Base-by-base conservation (phyloP, 2,113 vertebrate species). In the Xiphias gladius region DNA sequence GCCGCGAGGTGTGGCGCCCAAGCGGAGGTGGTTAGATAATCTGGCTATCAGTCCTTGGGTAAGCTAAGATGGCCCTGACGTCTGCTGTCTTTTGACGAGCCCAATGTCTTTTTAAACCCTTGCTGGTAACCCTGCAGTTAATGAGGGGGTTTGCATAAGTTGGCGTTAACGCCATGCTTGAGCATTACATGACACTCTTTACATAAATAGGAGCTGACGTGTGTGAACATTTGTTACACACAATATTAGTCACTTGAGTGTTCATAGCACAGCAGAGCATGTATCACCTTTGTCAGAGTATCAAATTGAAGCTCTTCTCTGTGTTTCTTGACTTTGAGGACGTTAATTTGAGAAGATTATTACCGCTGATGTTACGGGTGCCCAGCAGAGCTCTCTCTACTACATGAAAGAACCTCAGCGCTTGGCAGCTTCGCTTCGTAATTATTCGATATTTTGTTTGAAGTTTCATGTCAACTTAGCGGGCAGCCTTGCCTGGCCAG, bases 61-160 rank as follows among this genome's bases (percentile, higher is more conserved):
- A 85, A 92, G 59, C 52, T 73, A 86, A 90, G 86, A 85, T 85
- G 82, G 74, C 79, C 81, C 37, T 90, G 83, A 88, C 48, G 85
- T 89, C 77, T 67, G 74, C 79, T 57, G 62, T 24, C 85, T 83
- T 72, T 86, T 86, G 73, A 84, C 65, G 41, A 76, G 68, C 73
- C 77, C 71, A 46, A 39, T 84, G 87, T 70, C 82, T 81, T 46
- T 79, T 66, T 78, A 83, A 85, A 74, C 71, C 71, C 61, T 32
- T 1, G 35, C 78, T 76, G 76, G 64, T 74, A 62, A 88, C 75
- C 73, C 80, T 52, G 52, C 63, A 58, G 77, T 85, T 85, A 79
- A 86, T 86, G 73, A 84, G 11, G 67, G 77, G 74, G 84, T 84
- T 85, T 74, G 76, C 83, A 76, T 80, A 73, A 68, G 55, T 83